These are phyloP conservation scores for Mizuhopecten yessoensis DNA, from an alignment of 1,140 invertebrate species.

Conservation along the genomic window DNA sequence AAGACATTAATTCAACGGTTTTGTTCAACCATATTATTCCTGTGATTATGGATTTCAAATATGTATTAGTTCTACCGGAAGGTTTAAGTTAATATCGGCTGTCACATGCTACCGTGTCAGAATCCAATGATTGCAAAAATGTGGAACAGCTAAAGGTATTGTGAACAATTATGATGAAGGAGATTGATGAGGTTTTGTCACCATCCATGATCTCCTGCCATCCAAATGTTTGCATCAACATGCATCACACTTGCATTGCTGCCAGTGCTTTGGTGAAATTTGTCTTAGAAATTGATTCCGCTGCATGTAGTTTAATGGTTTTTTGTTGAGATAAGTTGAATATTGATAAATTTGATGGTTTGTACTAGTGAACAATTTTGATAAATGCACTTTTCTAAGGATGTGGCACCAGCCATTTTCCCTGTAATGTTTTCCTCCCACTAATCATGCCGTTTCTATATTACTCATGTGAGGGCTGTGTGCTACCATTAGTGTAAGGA, in stretches of 20 bases:
- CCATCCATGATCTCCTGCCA: neutral
- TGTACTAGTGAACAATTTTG: conserved; percentile 39
- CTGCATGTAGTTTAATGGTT: neutral
- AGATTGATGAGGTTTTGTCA: neutral
- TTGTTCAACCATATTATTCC: neutral
- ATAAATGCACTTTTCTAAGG: conserved; percentile 11
- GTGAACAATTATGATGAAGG: conserved; percentile 13
- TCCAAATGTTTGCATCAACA: conserved; percentile 11
- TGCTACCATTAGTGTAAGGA: neutral
- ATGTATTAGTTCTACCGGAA: neutral
- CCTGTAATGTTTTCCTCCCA: neutral
- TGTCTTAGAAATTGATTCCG: neutral
- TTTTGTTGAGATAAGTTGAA: conserved; percentile 14
- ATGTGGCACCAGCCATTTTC: neutral
- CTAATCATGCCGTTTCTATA: neutral
- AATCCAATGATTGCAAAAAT: neutral
- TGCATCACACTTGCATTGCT: conserved; percentile 15
- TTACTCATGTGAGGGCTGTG: neutral
- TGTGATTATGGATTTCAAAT: conserved; percentile 17
- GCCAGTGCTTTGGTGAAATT: conserved; percentile 2
- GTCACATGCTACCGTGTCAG: neutral
- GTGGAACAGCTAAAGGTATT: neutral
- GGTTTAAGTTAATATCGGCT: neutral
- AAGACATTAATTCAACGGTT: neutral
- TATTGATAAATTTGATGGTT: conserved; percentile 19